These are phyloP conservation scores for Chloromyia formosa DNA, from an alignment of 2,888 invertebrate species.

Conservation along the genomic window DNA sequence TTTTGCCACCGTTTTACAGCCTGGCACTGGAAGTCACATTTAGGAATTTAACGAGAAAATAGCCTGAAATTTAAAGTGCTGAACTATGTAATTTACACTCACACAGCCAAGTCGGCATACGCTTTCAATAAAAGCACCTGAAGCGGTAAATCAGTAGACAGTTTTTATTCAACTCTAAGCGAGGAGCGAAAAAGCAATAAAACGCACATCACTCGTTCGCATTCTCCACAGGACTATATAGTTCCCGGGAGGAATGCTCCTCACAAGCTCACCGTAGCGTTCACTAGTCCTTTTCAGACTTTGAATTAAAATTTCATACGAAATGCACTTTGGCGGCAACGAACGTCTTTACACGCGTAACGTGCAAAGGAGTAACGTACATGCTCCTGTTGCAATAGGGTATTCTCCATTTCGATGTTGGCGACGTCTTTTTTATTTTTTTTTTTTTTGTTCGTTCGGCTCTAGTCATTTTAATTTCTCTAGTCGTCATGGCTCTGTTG, in stretches of 20 bases:
- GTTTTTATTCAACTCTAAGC: neutral
- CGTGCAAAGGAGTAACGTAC: neutral
- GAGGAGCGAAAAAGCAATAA: neutral
- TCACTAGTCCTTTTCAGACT: neutral
- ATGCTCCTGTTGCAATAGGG: neutral
- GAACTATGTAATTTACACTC: neutral
- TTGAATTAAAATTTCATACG: constrained; percentile 10
- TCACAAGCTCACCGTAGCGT: neutral
- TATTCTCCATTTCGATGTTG: neutral
- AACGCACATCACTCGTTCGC: neutral
- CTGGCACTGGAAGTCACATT: neutral
- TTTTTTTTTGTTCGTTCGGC: neutral
- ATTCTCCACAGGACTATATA: neutral
- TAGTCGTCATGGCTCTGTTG: neutral
- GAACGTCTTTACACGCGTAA: constrained; percentile 6
- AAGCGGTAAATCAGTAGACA: constrained; percentile 2
- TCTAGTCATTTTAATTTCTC: neutral
- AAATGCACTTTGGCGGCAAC: neutral
- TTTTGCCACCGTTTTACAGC: no score
- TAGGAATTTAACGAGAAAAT: neutral
- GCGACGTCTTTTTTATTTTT: neutral
- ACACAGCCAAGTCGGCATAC: neutral
- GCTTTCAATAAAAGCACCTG: constrained; percentile 1
- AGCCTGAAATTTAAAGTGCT: neutral
- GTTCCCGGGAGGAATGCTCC: neutral